phyloP scores from a whole-genome alignment of 2,888 invertebrate genomes.

The Melipona beecheii region DNA sequence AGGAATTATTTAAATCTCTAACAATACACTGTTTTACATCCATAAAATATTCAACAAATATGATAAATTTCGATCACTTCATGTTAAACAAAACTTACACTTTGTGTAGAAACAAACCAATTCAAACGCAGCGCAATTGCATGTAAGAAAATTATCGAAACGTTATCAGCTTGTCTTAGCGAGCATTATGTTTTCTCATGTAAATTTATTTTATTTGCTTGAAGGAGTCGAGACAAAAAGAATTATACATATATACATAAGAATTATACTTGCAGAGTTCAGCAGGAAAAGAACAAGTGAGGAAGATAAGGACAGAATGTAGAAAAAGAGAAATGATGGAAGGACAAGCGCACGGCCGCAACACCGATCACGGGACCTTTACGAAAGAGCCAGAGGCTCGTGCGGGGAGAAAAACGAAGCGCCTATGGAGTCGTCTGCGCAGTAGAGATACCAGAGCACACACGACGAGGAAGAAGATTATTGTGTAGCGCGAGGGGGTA shows the following conservation, averaged over 20 bases:
- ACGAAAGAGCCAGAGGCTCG: constrained; percentile 50
- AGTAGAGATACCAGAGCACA: constrained; percentile 75
- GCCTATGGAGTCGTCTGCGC: constrained; percentile 65
- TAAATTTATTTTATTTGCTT: background rate
- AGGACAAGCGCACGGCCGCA: constrained; percentile 51
- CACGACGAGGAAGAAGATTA: constrained; percentile 78
- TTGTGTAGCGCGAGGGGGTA: constrained; percentile 80
- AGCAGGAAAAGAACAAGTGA: constrained; percentile 3
- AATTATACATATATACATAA: background rate
- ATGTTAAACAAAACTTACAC: no score
- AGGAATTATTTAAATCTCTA: no score
- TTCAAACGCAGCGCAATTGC: background rate
- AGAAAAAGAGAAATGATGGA: constrained; percentile 48
- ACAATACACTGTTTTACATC: no score
- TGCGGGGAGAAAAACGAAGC: constrained; percentile 46
- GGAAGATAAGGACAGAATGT: background rate
- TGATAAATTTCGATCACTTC: no score
- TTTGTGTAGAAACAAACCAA: no score
- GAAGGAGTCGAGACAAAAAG: background rate
- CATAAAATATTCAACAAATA: no score
- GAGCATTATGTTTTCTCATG: no score
- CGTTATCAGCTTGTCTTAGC: background rate
- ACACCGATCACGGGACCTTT: constrained; percentile 64
- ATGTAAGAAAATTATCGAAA: background rate
- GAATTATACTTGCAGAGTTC: background rate